A percentile compares a stretch with the other conserved stretches of the same genome.
Evolutionary conservation across 1,140 invertebrate species (phyloP).

Genomic region (Drosophila novamexicana): DNA sequence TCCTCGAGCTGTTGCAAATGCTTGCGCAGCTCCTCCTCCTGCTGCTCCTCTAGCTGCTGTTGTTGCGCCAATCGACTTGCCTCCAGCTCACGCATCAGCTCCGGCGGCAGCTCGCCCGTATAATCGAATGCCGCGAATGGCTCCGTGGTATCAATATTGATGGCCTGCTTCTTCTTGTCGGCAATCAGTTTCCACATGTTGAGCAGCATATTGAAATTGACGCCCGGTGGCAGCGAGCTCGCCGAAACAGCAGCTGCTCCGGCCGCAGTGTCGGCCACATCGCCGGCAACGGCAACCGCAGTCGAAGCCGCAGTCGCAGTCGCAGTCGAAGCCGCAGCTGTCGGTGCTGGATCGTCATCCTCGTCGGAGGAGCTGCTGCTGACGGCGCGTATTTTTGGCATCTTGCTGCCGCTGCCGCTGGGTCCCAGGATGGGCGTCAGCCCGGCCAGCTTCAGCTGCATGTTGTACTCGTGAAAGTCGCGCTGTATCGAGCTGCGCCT

Average conservation of each 20-base stretch:
- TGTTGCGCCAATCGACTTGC: conserved; percentile 32
- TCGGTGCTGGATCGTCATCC: conserved; percentile 30
- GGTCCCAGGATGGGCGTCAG: conserved; percentile 59
- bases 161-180: conserved; percentile 68
- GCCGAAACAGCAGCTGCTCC: neutral
- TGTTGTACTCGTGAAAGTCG: conserved; percentile 71
- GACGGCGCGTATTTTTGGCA: conserved; percentile 71
- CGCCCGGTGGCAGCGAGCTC: conserved; percentile 16
- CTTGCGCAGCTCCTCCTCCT: conserved; percentile 35
- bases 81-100: conserved; percentile 66
- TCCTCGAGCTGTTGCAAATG: conserved; percentile 31
- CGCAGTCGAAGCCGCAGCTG: too few relatives aligned
- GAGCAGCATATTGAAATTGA: conserved; percentile 63
- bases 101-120: conserved; percentile 60
- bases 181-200: conserved; percentile 81
- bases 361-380: conserved; percentile 79
- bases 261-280: neutral
- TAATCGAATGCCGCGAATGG: conserved; percentile 59
- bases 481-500: conserved; percentile 73
- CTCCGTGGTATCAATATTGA: conserved; percentile 27
- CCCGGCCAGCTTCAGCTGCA: conserved; percentile 58
- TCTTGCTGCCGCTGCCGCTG: conserved; percentile 27
- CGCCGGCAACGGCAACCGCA: neutral
- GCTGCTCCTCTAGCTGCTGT: conserved; percentile 26
- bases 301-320: neutral